phyloP scores from a whole-genome alignment of 2,888 invertebrate species.

The Drosophila lacicola region DNA sequence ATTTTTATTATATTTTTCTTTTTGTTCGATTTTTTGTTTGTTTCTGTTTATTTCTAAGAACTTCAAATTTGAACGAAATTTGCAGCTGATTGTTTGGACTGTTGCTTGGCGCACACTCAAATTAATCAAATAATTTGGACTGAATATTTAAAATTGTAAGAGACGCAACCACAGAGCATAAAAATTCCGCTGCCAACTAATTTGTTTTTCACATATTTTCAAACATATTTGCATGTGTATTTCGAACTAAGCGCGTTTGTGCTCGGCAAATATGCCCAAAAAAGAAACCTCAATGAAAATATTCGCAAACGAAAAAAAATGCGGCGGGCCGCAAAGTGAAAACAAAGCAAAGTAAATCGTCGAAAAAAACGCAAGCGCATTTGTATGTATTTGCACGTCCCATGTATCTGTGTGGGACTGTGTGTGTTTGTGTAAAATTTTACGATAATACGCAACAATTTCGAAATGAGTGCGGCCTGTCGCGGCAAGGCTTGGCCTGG shows the following conservation, averaged over 20 bases:
- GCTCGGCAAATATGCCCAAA: constrained; percentile 8
- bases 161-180: constrained; percentile 33
- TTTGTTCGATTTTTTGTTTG: not conserved
- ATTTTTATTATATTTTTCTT: not conserved
- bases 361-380: constrained; percentile 32
- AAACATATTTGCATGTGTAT: constrained; percentile 20
- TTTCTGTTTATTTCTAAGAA: constrained; percentile 3
- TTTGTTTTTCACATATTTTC: constrained; percentile 36
- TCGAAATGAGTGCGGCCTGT: constrained; percentile 68
- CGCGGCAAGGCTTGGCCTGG: constrained; percentile 33
- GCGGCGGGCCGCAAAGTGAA: constrained; percentile 24
- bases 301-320: constrained; percentile 23
- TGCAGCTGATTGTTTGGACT: constrained; percentile 34
- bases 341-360: constrained; percentile 47
- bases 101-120: constrained; percentile 36
- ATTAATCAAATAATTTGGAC: constrained; percentile 46
- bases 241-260: constrained; percentile 23
- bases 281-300: constrained; percentile 34
- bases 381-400: constrained; percentile 67
- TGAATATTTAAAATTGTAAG: constrained; percentile 3
- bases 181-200: constrained; percentile 37
- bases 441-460: constrained; percentile 78
- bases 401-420: not conserved
- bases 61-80: constrained; percentile 37
- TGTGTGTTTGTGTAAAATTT: constrained; percentile 60